phyloP scores from a whole-genome alignment of 2,888 invertebrate genomes.

The Drosophila demipolita region DNA sequence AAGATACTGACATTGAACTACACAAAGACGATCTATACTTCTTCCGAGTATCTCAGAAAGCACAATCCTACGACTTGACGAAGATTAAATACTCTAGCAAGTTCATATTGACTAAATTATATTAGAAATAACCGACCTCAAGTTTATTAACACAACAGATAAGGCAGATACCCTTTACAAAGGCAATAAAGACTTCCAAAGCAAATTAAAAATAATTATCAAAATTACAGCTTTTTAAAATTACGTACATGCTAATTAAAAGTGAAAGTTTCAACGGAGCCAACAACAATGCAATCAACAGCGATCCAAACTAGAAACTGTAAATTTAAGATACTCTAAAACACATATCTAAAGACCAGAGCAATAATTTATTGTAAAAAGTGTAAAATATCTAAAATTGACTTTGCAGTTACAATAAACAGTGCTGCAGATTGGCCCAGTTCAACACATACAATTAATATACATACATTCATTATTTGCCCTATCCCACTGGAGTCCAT shows the following conservation, averaged over 20 bases:
- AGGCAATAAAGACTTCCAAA: conserved; percentile 18
- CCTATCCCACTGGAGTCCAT: not conserved
- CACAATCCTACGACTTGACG: not conserved
- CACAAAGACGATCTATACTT: conserved; percentile 21
- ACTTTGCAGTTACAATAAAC: not conserved
- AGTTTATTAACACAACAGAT: not conserved
- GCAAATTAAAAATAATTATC: conserved; percentile 58
- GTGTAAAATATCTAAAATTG: not conserved
- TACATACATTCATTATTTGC: not conserved
- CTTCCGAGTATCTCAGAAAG: conserved; percentile 42
- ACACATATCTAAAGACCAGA: not conserved
- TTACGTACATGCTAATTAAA: conserved; percentile 31
- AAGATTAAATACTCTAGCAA: conserved; percentile 12
- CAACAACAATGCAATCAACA: not conserved
- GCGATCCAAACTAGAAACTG: not conserved
- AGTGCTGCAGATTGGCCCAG: conserved; percentile 13
- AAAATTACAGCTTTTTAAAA: conserved; percentile 34
- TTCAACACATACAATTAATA: conserved; percentile 8
- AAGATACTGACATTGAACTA: conserved; percentile 69
- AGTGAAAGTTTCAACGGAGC: conserved; percentile 53
- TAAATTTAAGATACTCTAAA: not conserved
- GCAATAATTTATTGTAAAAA: not conserved
- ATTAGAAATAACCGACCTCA: not conserved
- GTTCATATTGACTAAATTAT: not conserved
- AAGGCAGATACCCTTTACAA: not conserved